phyloP scores from a whole-genome alignment of 35 echinoderm and acorn worm genomes.

The Heliocidaris erythrogramma region DNA sequence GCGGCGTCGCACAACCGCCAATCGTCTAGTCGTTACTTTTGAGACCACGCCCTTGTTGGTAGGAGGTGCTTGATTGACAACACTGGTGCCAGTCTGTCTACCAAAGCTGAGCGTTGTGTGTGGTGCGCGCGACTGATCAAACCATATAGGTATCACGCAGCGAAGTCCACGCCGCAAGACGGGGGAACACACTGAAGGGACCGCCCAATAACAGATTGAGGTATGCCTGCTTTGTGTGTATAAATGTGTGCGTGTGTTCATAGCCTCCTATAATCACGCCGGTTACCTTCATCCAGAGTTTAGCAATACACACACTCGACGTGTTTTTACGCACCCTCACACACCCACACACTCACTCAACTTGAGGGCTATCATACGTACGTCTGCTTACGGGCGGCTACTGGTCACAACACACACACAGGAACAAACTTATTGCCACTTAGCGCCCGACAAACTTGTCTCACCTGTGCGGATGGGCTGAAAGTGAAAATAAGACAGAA shows the following conservation, averaged over 20 bases:
- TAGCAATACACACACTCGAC: slow-evolving; percentile 40
- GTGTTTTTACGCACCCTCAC: neutral
- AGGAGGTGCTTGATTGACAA: slow-evolving; percentile 41
- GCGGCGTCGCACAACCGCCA: neutral
- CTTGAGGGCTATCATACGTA: neutral
- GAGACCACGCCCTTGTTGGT: slow-evolving; percentile 32
- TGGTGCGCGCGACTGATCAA: neutral
- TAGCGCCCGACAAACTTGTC: slow-evolving; percentile 34
- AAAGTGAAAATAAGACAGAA: slow-evolving; percentile 25
- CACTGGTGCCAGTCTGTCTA: slow-evolving; percentile 33
- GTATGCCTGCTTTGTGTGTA: neutral
- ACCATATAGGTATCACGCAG: slow-evolving; percentile 29
- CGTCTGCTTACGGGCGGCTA: neutral
- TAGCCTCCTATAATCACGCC: neutral
- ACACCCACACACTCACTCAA: slow-evolving; percentile 28
- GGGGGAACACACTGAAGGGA: slow-evolving; percentile 8
- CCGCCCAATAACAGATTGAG: slow-evolving; percentile 18
- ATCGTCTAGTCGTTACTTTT: neutral
- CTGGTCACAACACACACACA: slow-evolving; percentile 25
- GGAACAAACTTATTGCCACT: slow-evolving; percentile 50
- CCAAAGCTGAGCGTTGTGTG: slow-evolving; percentile 29
- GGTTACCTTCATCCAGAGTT: slow-evolving; percentile 20
- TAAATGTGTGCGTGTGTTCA: slow-evolving; percentile 19
- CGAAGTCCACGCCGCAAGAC: neutral
- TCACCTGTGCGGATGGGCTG: slow-evolving; percentile 34